These are phyloP conservation scores for Ernsta delagoae DNA, from an alignment of 2,888 invertebrate genomes.

Conservation along the genomic window DNA sequence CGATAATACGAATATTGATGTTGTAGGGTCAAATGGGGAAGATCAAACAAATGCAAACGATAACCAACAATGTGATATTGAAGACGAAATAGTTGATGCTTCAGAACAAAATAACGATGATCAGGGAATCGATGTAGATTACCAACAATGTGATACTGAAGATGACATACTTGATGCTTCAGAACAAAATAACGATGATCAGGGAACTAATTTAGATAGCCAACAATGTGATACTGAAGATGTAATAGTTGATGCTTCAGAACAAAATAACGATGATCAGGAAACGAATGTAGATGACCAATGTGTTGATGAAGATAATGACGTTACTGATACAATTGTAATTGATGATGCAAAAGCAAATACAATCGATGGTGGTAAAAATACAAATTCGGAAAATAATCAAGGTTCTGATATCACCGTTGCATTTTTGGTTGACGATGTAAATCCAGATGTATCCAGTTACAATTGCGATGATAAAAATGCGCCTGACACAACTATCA, in stretches of 20 bases:
- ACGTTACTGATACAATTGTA: neutral
- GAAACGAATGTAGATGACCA: neutral
- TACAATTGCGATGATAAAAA: neutral
- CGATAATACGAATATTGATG: neutral
- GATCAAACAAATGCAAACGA: neutral
- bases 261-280: neutral
- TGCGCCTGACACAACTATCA: neutral
- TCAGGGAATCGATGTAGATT: neutral
- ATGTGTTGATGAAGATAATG: neutral
- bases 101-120: neutral
- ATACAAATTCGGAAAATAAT: neutral
- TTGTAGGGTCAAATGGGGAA: neutral
- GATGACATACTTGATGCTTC: neutral
- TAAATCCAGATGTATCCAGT: neutral
- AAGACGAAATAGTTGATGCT: neutral
- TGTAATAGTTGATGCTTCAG: neutral
- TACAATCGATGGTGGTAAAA: neutral
- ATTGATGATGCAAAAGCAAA: neutral
- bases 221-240: neutral
- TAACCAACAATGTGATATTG: neutral
- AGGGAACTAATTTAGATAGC: no score
- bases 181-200: neutral
- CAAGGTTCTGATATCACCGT: neutral
- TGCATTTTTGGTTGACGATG: neutral
- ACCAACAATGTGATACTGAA: neutral